Percentiles rank a stretch among this genome's conserved stretches.
These are phyloP conservation scores for Lomographa bimaculata DNA, from an alignment of 2,888 invertebrate species.

Conservation along the genomic window DNA sequence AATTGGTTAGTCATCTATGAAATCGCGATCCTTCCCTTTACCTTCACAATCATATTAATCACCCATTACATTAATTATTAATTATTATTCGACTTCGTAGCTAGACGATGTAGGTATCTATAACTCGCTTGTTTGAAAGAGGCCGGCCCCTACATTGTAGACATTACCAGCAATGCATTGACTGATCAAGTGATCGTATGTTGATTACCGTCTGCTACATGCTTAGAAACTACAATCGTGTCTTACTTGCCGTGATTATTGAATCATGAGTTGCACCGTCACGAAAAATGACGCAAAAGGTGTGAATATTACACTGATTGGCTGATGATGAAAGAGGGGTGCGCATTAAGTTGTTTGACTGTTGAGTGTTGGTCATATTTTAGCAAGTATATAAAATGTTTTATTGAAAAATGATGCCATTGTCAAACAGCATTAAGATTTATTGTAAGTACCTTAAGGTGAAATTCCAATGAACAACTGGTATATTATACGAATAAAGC, in stretches of 20 bases:
- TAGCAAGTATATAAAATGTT: background rate
- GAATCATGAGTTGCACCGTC: slow-evolving; percentile 26
- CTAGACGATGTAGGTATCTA: too few relatives aligned
- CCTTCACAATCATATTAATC: too few relatives aligned
- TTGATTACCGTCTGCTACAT: slow-evolving; percentile 26
- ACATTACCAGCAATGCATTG: slow-evolving; percentile 22
- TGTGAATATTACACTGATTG: slow-evolving; percentile 17
- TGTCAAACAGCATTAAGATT: too few relatives aligned
- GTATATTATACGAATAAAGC: too few relatives aligned
- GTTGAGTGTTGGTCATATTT: too few relatives aligned
- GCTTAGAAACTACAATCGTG: slow-evolving; percentile 27
- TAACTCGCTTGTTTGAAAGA: slow-evolving; percentile 7
- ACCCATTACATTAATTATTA: too few relatives aligned
- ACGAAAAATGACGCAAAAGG: slow-evolving; percentile 27
- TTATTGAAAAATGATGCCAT: too few relatives aligned
- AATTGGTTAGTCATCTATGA: too few relatives aligned
- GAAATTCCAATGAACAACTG: too few relatives aligned
- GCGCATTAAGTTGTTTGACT: background rate
- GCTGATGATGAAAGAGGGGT: slow-evolving; percentile 7
- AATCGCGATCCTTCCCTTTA: too few relatives aligned
- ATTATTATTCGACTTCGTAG: too few relatives aligned
- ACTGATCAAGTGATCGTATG: slow-evolving; percentile 17
- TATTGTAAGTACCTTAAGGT: too few relatives aligned
- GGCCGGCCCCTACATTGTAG: slow-evolving; percentile 26
- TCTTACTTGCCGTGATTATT: slow-evolving; percentile 26